Conservation (phyloP, 2,797 vertebrate species). For the Myripristis murdjan region DNA sequence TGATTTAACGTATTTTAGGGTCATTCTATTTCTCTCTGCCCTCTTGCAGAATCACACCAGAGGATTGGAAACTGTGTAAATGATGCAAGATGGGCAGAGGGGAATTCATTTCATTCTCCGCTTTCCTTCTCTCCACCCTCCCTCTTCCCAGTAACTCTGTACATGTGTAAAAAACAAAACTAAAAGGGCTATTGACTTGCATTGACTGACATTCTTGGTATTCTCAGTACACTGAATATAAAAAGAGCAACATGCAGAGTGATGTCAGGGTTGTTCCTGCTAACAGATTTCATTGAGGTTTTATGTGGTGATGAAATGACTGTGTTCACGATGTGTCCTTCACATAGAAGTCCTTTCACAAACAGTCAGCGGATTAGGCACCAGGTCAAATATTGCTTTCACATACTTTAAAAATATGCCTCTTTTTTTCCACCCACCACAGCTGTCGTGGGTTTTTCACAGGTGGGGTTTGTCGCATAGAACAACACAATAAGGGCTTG, state of each 20-base stretch:
- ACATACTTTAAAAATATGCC: background rate
- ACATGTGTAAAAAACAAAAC: slow-evolving; percentile 40
- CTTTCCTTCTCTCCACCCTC: background rate
- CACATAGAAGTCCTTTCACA: background rate
- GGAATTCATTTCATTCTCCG: slow-evolving; percentile 1
- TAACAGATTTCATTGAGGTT: background rate
- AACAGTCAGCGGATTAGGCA: no score
- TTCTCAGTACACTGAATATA: background rate
- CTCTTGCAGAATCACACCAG: background rate
- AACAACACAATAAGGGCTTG: background rate
- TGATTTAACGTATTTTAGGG: background rate
- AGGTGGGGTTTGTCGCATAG: background rate
- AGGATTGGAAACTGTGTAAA: background rate
- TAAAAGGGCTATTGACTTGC: slow-evolving; percentile 25
- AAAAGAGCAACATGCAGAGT: background rate
- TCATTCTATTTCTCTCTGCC: background rate
- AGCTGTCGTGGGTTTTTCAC: background rate
- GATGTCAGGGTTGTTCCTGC: background rate
- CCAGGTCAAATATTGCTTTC: no score
- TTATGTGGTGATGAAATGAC: slow-evolving; percentile 7
- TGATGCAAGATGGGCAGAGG: background rate
- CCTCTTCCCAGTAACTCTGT: background rate
- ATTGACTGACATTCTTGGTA: no score
- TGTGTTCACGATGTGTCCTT: background rate
- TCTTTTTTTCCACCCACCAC: background rate